A percentile compares a stretch with the other conserved stretches of the same genome.
Evolutionary conservation across 2,888 invertebrate genomes (phyloP).

Genomic region (Dromius quadrimaculatus): DNA sequence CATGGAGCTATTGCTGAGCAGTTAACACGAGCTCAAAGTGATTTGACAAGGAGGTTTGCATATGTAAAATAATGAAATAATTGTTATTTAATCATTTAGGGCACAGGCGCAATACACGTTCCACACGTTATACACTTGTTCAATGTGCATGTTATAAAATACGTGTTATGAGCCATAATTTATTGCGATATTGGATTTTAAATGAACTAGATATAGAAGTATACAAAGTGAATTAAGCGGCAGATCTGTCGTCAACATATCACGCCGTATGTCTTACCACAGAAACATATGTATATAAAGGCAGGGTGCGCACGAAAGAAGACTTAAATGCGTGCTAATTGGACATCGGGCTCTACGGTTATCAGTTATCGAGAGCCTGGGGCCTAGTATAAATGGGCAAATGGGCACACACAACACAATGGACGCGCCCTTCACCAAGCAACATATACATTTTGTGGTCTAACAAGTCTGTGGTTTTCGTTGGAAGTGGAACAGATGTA

Average conservation of each 20-base stretch:
- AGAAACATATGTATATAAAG: slow-evolving; percentile 34
- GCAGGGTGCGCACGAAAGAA: too few relatives aligned
- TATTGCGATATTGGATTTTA: not conserved
- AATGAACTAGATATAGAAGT: slow-evolving; percentile 11
- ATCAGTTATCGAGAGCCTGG: slow-evolving; percentile 21
- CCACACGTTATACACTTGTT: not conserved
- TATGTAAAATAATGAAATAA: not conserved
- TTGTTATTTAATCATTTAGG: slow-evolving; percentile 7
- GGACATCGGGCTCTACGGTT: slow-evolving; percentile 29
- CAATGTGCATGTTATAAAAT: not conserved
- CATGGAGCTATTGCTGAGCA: too few relatives aligned
- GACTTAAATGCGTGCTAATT: slow-evolving; percentile 25
- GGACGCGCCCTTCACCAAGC: slow-evolving; percentile 44
- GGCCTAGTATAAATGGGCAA: slow-evolving; percentile 29
- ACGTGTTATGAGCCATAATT: not conserved
- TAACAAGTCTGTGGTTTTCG: slow-evolving; percentile 50
- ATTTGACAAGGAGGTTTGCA: too few relatives aligned
- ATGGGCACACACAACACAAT: slow-evolving; percentile 20
- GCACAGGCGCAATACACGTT: slow-evolving; percentile 14
- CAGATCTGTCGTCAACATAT: slow-evolving; percentile 46
- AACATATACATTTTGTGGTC: slow-evolving; percentile 47
- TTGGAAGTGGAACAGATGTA: slow-evolving; percentile 41
- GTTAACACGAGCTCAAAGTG: too few relatives aligned
- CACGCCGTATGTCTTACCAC: slow-evolving; percentile 34
- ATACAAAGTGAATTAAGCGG: not conserved